Conservation (phyloP, 2,113 vertebrate species). For the Eulemur rufifrons region DNA sequence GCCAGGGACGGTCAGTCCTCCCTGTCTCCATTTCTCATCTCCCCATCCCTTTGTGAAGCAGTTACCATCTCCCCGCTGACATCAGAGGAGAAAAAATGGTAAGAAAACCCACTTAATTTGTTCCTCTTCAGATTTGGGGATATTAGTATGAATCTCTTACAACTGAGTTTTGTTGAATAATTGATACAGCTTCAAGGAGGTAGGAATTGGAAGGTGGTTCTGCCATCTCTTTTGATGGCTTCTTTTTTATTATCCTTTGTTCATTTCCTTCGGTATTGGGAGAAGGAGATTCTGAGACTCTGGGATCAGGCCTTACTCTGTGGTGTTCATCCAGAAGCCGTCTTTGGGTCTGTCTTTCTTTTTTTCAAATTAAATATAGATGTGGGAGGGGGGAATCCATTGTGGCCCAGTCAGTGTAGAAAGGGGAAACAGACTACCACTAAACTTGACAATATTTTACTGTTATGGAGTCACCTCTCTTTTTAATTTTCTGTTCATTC, state of each 20-base stretch:
- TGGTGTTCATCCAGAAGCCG: neutral
- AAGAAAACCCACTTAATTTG: neutral
- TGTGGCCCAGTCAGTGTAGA: neutral
- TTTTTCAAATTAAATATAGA: constrained; percentile 19
- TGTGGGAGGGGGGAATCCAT: neutral
- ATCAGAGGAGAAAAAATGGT: neutral
- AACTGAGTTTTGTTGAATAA: neutral
- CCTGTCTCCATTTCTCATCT: neutral
- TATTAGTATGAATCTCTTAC: neutral
- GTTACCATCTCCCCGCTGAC: neutral
- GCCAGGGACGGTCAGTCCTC: neutral
- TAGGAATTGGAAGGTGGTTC: neutral
- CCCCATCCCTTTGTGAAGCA: neutral
- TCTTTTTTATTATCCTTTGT: neutral
- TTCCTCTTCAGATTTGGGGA: neutral
- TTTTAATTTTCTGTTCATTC: neutral
- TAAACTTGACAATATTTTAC: neutral
- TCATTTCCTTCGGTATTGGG: neutral
- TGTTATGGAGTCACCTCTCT: neutral
- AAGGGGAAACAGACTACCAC: neutral
- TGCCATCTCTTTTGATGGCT: neutral
- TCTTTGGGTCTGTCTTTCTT: neutral
- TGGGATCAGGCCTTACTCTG: neutral
- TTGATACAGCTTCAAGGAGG: neutral
- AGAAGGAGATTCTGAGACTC: neutral